phyloP scores from a whole-genome alignment of 2,113 vertebrate species.

The Chitala chitala region DNA sequence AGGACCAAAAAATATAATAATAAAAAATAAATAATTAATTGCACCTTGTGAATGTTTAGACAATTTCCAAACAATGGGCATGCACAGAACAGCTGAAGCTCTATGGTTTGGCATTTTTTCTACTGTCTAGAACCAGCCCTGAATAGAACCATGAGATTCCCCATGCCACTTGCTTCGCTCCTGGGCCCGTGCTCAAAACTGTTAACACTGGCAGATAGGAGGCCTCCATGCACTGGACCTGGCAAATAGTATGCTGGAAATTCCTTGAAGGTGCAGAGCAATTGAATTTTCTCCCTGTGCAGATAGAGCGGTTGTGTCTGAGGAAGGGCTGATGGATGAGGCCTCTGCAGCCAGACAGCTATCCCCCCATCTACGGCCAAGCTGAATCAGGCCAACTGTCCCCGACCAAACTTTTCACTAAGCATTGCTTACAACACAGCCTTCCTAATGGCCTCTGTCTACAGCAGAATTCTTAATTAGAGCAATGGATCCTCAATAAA shows the following conservation, averaged over 20 bases:
- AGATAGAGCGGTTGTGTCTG: conserved; percentile 46
- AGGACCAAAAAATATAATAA: too few relatives aligned
- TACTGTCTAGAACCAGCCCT: too few relatives aligned
- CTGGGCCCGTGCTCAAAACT: conserved; percentile 40
- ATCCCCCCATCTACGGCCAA: conserved; percentile 57
- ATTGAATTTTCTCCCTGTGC: conserved; percentile 53
- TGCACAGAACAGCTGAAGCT: too few relatives aligned
- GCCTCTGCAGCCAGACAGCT: conserved; percentile 59
- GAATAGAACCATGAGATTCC: too few relatives aligned
- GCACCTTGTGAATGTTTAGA: too few relatives aligned
- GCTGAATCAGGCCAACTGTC: conserved; percentile 65
- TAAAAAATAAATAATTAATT: too few relatives aligned
- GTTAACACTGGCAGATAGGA: conserved; percentile 49
- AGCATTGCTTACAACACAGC: conserved; percentile 58
- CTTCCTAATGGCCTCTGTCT: conserved; percentile 37
- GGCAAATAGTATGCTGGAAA: conserved; percentile 57
- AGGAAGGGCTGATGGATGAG: conserved; percentile 68
- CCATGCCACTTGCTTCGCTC: too few relatives aligned
- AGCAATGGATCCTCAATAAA: conserved; percentile 60
- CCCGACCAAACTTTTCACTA: conserved; percentile 50
- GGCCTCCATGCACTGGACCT: conserved; percentile 45
- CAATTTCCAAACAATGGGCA: too few relatives aligned
- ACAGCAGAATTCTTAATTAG: conserved; percentile 54
- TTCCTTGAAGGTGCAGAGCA: conserved; percentile 57
- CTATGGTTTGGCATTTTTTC: too few relatives aligned